Conservation (phyloP, 2,797 vertebrate genomes). For the Eleutherodactylus coqui region DNA sequence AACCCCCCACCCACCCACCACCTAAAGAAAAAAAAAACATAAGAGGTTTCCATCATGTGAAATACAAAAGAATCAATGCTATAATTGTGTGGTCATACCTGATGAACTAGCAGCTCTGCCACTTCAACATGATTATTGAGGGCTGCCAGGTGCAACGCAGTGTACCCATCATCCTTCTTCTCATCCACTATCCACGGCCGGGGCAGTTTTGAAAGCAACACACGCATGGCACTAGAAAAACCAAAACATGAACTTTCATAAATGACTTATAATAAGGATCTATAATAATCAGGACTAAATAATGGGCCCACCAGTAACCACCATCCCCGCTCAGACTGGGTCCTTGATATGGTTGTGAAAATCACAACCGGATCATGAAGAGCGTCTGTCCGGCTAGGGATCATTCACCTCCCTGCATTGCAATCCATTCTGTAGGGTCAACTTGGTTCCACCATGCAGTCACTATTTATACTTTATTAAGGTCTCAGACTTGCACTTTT, state of each 20-base stretch:
- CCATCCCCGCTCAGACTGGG: neutral
- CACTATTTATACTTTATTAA: neutral
- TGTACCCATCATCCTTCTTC: constrained; percentile 98
- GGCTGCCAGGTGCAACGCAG: constrained; percentile 95
- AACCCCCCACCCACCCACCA: too few relatives aligned
- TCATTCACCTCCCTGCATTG: neutral
- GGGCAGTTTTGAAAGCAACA: constrained; percentile 94
- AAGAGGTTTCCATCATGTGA: too few relatives aligned
- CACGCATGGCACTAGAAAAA: constrained; percentile 91
- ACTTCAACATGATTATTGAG: constrained; percentile 99
- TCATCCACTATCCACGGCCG: constrained; percentile 98
- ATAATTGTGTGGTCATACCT: constrained; percentile 78
- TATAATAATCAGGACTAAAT: too few relatives aligned
- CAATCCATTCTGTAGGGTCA: neutral
- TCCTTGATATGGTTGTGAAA: neutral
- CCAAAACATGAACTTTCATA: too few relatives aligned
- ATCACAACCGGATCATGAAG: neutral
- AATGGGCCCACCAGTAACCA: too few relatives aligned
- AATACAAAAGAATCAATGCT: neutral
- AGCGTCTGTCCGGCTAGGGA: neutral
- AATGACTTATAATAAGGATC: too few relatives aligned
- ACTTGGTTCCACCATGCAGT: neutral
- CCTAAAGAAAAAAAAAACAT: too few relatives aligned
- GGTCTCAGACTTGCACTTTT: too few relatives aligned
- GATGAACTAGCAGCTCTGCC: constrained; percentile 96